phyloP scores from a whole-genome alignment of 2,797 vertebrate genomes.

The Melanotaenia boesemani region DNA sequence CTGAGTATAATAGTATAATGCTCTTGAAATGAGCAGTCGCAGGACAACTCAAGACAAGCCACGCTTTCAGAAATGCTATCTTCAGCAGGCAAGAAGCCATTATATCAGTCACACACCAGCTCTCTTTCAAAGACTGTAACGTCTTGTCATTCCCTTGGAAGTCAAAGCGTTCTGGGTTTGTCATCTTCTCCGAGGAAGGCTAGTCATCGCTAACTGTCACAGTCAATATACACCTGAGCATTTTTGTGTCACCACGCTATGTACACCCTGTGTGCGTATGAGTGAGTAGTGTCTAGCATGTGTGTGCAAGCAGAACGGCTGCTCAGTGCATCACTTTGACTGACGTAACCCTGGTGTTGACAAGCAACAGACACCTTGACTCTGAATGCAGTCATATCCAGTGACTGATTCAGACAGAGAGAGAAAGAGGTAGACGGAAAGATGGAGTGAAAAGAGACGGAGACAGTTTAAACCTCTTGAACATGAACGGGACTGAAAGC shows the following conservation, averaged over 20 bases:
- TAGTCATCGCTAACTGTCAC: constrained; percentile 82
- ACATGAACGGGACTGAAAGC: constrained; percentile 81
- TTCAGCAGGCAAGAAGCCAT: constrained; percentile 69
- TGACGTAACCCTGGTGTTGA: constrained; percentile 83
- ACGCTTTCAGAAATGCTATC: constrained; percentile 60
- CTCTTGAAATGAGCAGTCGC: constrained; percentile 52
- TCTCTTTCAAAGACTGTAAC: constrained; percentile 73
- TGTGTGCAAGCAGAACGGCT: constrained; percentile 89
- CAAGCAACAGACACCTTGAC: constrained; percentile 84
- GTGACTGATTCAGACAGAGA: constrained; percentile 82
- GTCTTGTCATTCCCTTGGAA: constrained; percentile 75
- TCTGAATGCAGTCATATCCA: constrained; percentile 81
- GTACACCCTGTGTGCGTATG: constrained; percentile 61
- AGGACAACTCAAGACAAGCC: constrained; percentile 53
- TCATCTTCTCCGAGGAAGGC: constrained; percentile 78
- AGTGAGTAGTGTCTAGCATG: constrained; percentile 73
- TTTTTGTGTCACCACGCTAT: constrained; percentile 74
- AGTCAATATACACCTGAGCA: constrained; percentile 81
- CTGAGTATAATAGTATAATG: constrained; percentile 25
- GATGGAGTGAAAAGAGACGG: constrained; percentile 73
- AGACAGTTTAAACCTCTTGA: constrained; percentile 82
- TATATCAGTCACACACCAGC: constrained; percentile 77
- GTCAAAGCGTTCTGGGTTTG: constrained; percentile 77
- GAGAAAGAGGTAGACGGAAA: constrained; percentile 74
- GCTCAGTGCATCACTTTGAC: constrained; percentile 79